Percentiles rank a stretch among this genome's conserved stretches.
phyloP scores from a whole-genome alignment of 2,797 vertebrate genomes.

The Channallabes apus region DNA sequence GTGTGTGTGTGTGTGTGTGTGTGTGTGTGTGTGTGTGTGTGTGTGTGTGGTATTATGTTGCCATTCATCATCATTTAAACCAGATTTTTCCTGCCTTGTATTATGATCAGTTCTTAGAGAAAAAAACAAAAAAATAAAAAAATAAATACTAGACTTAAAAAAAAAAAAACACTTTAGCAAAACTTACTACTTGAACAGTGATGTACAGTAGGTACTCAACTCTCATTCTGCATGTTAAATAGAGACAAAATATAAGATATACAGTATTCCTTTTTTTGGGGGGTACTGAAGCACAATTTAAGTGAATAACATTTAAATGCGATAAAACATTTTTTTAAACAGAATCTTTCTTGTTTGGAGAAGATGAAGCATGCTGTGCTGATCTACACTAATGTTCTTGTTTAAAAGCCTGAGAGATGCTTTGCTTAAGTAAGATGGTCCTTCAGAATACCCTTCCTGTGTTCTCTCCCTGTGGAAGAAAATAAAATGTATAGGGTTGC shows the following conservation, averaged over 20 bases:
- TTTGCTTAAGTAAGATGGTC: slow-evolving; percentile 25
- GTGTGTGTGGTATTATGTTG: background rate
- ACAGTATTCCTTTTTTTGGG: background rate
- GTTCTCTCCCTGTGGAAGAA: slow-evolving; percentile 9
- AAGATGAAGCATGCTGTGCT: slow-evolving; percentile 55
- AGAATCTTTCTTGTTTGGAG: slow-evolving; percentile 46
- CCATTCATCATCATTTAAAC: background rate
- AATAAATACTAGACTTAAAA: background rate
- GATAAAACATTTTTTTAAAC: slow-evolving; percentile 42
- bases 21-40: background rate
- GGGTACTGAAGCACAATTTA: background rate
- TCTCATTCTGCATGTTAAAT: background rate
- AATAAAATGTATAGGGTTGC: background rate
- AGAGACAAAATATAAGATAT: background rate
- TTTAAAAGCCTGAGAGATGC: slow-evolving; percentile 52
- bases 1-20: background rate
- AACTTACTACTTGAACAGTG: background rate
- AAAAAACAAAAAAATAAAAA: background rate
- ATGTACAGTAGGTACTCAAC: background rate
- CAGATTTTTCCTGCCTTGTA: background rate
- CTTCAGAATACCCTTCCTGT: slow-evolving; percentile 18
- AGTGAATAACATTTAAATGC: slow-evolving; percentile 22
- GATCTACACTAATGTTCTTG: slow-evolving; percentile 45
- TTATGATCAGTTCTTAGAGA: background rate
- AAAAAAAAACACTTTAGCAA: no score